Base-by-base conservation (phyloP, 2,888 invertebrate genomes). In the Gasteruption jaculator region DNA sequence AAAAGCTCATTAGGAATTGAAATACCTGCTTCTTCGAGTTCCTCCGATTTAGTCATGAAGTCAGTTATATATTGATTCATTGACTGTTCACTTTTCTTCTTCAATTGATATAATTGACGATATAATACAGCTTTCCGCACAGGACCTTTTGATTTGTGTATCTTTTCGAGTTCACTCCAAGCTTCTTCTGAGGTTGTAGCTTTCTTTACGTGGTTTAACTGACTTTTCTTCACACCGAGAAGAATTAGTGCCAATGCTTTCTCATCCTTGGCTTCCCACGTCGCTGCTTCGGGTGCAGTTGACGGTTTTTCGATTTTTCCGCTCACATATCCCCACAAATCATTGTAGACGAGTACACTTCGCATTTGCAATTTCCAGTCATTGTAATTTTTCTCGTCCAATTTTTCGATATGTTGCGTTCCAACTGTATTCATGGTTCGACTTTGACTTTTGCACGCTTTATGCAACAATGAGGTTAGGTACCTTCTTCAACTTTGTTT, bases 71-170 rank as follows among this genome's bases (percentile, higher is more conserved):
- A 47, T 38, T 46, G 41, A 12, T 44, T 31, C 41, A 53, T 56
- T 1, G 43, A 27, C 1, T 25, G 25, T 8, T 20, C 19, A 2
- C 39, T 2, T 0, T 49, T 27, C 38, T 52, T 51, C 19, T 43
- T 36, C 50, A 56, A 46, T 7, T 46, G 20, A 3, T 38, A 27
- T 12, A 54, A 21, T 21, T 50, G 54, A 20, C 50, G 49, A 26
- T 50, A 52, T 4, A 54, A 15, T 1, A 42, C 41, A 1, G 48
- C 44, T 38, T 53, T 54, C 10, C 50, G 43, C 12, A 54, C 49
- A 2, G 49, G 54, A 12, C 53, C 53, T 14, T 32, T 20, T 1
- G 49, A 51, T 38, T 50, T 44, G 20, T 40, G 41, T 1, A 48
- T 43, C 2, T 11, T 14, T 16, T 40, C 38, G 3, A 52, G 24